phyloP scores from a whole-genome alignment of 2,113 vertebrate species.

The Dissostichus mawsoni region DNA sequence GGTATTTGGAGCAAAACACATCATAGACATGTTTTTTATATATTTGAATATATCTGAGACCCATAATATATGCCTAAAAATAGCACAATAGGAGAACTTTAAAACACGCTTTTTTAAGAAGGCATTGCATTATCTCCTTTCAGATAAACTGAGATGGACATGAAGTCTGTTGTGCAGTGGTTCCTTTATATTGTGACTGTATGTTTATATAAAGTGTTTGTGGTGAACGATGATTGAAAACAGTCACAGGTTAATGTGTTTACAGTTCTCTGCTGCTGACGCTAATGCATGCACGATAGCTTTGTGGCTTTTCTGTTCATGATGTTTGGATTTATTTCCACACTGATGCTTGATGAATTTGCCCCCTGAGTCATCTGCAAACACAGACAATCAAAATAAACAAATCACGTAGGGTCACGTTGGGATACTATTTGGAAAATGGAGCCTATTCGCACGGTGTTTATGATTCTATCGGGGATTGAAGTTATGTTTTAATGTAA shows the following conservation, averaged over 20 bases:
- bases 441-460: neutral
- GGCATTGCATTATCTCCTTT: neutral
- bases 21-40: no score
- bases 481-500: no score
- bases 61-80: no score
- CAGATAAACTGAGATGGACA: neutral
- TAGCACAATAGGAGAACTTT: no score
- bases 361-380: neutral
- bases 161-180: neutral
- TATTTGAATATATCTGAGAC: no score
- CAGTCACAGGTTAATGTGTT: neutral
- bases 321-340: neutral
- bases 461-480: neutral
- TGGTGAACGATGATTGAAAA: neutral
- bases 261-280: neutral
- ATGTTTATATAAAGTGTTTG: neutral
- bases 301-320: neutral
- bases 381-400: neutral
- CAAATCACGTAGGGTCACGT: neutral
- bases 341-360: conserved; percentile 7
- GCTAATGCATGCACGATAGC: neutral
- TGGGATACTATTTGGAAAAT: neutral
- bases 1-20: no score
- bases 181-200: neutral
- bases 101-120: no score